These are phyloP conservation scores for Calephelis nemesis DNA, from an alignment of 1,140 invertebrate genomes.

Conservation along the genomic window DNA sequence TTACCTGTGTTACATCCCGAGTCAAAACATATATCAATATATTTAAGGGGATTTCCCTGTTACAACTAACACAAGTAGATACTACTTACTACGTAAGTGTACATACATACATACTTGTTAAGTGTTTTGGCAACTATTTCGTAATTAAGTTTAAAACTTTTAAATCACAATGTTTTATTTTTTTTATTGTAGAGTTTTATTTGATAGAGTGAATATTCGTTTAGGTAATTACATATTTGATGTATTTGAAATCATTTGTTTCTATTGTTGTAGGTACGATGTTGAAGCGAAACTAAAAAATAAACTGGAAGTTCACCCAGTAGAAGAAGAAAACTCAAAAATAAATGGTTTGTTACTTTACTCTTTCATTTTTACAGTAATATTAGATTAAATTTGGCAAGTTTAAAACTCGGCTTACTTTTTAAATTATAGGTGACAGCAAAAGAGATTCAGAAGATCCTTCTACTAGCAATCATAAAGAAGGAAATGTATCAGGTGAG, in stretches of 20 bases:
- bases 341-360: slow-evolving; percentile 38
- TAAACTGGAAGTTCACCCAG: slow-evolving; percentile 47
- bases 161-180: no score
- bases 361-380: not conserved
- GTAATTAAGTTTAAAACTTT: no score
- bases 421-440: slow-evolving; percentile 39
- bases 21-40: no score
- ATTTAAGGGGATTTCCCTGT: no score
- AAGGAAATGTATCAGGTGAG: slow-evolving; percentile 55
- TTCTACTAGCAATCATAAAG: slow-evolving; percentile 38
- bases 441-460: slow-evolving; percentile 35
- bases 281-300: slow-evolving; percentile 48
- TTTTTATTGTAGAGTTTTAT: no score
- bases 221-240: no score
- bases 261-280: slow-evolving; percentile 44
- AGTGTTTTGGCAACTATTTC: no score
- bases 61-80: no score
- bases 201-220: no score
- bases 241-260: not conserved
- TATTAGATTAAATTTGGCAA: not conserved
- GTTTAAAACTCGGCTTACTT: not conserved
- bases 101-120: no score
- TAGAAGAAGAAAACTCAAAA: slow-evolving; percentile 38
- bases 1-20: no score
- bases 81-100: no score